Base-by-base conservation (phyloP, 2,113 vertebrate genomes). In the Talpa occidentalis region DNA sequence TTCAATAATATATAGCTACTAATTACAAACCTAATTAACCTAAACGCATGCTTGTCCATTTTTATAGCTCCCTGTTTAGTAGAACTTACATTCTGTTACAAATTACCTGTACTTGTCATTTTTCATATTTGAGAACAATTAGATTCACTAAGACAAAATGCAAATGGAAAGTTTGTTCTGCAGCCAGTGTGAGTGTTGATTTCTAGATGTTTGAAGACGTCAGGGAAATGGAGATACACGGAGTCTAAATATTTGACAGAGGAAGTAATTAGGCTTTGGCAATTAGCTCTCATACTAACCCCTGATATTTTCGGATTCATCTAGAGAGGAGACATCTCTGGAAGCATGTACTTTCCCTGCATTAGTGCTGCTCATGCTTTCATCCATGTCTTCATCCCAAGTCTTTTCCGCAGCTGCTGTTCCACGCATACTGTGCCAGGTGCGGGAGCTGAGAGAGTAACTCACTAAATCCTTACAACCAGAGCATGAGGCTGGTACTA, bases 111-210 rank as follows among this genome's bases (percentile, higher is more conserved):
- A 42, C 47, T 42, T 72, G 47, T 69, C 19, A 81, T 28, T 95
- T 86, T 92, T 93, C 60, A 72, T 7, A 69, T 86, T 60, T 70
- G 40, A 80, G n/a, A 84, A 42, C 22, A 93, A 85, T 84, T 16
- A 19, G 5, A 82, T 83, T 42, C n/a, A 60, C 47, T 83, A 89
- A 93, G 96, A 73, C n/a, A 70, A 37, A 73, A 26, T 83, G 28
- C 37, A 72, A 77, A 21, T 2, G n/a, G 59, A 54, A 92, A 94
- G 85, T 8, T 4, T 62, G 11, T 64, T 28, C 30, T 76, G 37
- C 47, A 47, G 56, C 62, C 81, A 60, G n/a, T 37, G 11, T 60
- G 42, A 77, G 26, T 82, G 24, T n/a, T 17, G 72, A 24, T 6
- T 19, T 16, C 52, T 16, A 62, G n/a, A 35, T 64, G n/a, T 2